Evolutionary conservation across 2,797 vertebrate species (phyloP), one percentile per base, ranked within the genome.

Genomic region (Carduelis carduelis): DNA sequence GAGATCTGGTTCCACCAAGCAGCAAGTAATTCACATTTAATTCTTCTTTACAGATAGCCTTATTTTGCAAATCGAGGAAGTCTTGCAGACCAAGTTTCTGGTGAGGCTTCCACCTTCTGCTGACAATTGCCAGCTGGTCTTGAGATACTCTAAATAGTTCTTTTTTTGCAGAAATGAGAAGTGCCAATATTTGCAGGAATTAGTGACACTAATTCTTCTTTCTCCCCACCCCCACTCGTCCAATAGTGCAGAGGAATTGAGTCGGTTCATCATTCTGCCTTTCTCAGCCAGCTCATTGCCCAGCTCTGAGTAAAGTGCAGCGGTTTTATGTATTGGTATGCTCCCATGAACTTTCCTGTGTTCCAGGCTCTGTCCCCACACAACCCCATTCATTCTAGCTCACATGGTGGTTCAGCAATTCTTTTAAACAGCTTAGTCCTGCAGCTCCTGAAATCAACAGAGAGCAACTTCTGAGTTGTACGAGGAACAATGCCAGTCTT

Each of bases 31-130:
- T 59, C 46, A 57, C 83, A 80, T 37, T 89, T 90, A 57, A 79
- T 92, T 93, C 34, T 86, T 77, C 56, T 59, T 83, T 85, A 66
- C 55, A 78, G 49, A 79, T 50, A 81, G 55, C n/a, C 44, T 83
- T 86, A 81, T 39, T 79, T 75, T 83, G 89, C 87, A 95, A 80
- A 94, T 78, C 43, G 70, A 91, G 95, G 94, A 96, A 95, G 95
- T 95, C 85, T 74, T 87, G 72, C 80, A 93, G 68, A 77, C 71
- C 34, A 55, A 96, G 76, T 90, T 95, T 97, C 91, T 96, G 77
- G 52, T 83, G 24, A 72, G 49, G 76, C 69, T 95, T 93, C 79
- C 57, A 96, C 53, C 76, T 88, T 87, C 85, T 92, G 53, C 95
- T 95, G 85, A 46, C n/a, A 43, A 23, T 44, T 86, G 57, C 59